phyloP scores from a whole-genome alignment of 2,113 vertebrate species.

The Peucedramus taeniatus region DNA sequence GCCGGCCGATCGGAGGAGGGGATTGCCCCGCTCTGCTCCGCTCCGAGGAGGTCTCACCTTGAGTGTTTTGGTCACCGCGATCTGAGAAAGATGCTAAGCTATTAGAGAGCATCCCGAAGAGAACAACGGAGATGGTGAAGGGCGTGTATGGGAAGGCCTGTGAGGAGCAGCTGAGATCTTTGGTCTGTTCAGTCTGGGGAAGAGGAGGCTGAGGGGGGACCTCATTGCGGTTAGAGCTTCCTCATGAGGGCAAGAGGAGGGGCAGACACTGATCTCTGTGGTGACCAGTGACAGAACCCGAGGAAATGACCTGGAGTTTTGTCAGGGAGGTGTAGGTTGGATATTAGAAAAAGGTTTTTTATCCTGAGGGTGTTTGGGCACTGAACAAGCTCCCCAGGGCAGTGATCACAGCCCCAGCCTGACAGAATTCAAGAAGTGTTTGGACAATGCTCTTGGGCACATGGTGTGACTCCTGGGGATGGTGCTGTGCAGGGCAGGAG shows the following conservation, averaged over 20 bases:
- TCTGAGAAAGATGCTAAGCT: neutral
- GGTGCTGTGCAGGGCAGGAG: neutral
- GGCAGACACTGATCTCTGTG: neutral
- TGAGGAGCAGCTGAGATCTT: neutral
- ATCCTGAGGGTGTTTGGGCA: rapidly evolving
- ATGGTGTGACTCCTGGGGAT: neutral
- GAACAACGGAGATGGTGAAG: neutral
- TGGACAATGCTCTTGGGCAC: rapidly evolving
- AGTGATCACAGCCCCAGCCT: neutral
- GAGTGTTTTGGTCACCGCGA: neutral
- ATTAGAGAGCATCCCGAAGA: neutral
- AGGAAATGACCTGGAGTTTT: neutral
- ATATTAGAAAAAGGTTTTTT: neutral
- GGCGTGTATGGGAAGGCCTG: rapidly evolving
- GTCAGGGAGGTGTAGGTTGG: neutral
- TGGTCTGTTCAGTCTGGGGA: neutral
- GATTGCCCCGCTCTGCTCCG: neutral
- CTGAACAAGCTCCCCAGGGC: neutral
- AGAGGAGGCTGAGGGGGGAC: neutral
- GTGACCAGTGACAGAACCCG: neutral
- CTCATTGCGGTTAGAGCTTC: too few relatives aligned
- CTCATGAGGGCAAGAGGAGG: neutral
- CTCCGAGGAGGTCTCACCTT: neutral
- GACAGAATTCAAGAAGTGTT: neutral
- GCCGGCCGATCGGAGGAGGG: neutral